Evolutionary conservation across 2,797 vertebrate genomes (phyloP).

Genomic region (Rhynchotus rufescens): DNA sequence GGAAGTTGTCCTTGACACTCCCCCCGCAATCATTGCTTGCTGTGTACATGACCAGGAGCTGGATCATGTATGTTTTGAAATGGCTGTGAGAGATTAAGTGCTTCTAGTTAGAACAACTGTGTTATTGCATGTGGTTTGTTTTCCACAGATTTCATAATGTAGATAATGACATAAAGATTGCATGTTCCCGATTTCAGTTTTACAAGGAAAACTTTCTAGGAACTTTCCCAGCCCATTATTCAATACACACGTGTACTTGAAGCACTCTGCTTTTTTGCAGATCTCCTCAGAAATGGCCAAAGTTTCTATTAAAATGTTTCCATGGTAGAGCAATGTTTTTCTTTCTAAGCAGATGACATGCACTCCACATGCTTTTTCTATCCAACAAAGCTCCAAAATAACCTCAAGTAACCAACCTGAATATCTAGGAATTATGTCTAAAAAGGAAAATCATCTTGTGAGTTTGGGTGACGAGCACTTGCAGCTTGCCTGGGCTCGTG

Average conservation of each 20-base stretch:
- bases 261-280: neutral
- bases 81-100: neutral
- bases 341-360: neutral
- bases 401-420: neutral
- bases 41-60: neutral
- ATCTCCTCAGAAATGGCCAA: neutral
- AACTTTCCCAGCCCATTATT: neutral
- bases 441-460: neutral
- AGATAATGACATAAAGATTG: neutral
- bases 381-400: neutral
- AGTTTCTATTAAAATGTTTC: neutral
- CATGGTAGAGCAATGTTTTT: neutral
- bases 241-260: rapidly evolving
- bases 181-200: neutral
- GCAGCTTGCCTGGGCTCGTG: rapidly evolving
- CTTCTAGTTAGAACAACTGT: neutral
- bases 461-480: neutral
- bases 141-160: slow-evolving; percentile 10
- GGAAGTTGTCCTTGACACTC: neutral
- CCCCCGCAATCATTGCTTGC: neutral
- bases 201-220: slow-evolving; percentile 19
- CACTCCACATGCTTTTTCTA: neutral
- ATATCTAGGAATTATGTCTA: neutral
- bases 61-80: neutral
- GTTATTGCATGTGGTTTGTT: neutral